Conservation (phyloP, 2,888 invertebrate species). For the Dascillus cervinus region DNA sequence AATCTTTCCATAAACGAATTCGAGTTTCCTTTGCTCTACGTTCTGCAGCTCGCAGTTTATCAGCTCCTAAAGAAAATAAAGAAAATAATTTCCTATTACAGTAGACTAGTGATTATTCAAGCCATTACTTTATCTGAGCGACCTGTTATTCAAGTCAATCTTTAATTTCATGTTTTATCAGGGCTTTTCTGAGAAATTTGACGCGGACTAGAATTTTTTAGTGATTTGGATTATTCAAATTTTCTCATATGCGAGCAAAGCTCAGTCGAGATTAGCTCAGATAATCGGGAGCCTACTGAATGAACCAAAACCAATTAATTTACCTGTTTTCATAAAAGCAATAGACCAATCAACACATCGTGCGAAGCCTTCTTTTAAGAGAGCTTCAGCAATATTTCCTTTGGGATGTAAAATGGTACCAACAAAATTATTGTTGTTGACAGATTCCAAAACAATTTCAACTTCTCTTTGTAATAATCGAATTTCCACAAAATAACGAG, state of each 20-base stretch:
- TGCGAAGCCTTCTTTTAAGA: conserved; percentile 79
- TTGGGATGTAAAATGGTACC: conserved; percentile 89
- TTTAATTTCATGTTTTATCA: no score
- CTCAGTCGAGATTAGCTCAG: no score
- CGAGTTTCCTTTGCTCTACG: conserved; percentile 80
- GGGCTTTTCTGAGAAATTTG: no score
- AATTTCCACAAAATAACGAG: conserved; percentile 87
- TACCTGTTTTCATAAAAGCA: conserved; percentile 64
- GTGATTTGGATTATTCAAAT: no score
- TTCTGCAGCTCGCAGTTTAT: conserved; percentile 78
- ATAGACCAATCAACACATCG: conserved; percentile 92
- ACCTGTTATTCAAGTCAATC: no score
- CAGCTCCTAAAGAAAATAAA: conserved; percentile 57
- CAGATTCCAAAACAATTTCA: conserved; percentile 83
- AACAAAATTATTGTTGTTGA: conserved; percentile 87
- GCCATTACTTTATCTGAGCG: no score
- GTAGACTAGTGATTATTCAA: no score
- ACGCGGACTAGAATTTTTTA: no score
- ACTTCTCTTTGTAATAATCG: conserved; percentile 86
- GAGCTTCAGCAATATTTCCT: conserved; percentile 88
- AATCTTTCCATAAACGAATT: conserved; percentile 87
- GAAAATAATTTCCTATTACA: no score
- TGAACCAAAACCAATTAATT: no score
- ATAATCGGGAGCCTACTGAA: no score
- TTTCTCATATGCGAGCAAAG: no score